Percentiles rank a stretch among this genome's conserved stretches.
Evolutionary conservation across 2,888 invertebrate species (phyloP).

Genomic region (Darwinula stevensoni): DNA sequence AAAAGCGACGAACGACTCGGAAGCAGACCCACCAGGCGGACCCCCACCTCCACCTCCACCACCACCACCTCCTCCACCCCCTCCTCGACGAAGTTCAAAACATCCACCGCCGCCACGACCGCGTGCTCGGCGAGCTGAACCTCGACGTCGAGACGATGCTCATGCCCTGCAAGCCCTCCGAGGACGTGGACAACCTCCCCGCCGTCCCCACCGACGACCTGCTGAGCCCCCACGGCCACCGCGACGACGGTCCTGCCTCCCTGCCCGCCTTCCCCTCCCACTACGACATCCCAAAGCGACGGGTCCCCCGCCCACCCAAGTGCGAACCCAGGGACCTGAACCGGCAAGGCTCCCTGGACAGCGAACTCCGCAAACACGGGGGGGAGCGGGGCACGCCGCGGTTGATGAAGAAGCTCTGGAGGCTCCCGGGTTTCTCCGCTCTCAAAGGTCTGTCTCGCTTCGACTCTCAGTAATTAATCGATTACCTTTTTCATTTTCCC

Average conservation of each 20-base stretch:
- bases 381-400: too few relatives aligned
- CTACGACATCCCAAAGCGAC: too few relatives aligned
- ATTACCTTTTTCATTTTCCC: too few relatives aligned
- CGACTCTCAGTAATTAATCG: too few relatives aligned
- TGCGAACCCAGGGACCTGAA: too few relatives aligned
- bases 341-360: too few relatives aligned
- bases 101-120: slow-evolving; percentile 48
- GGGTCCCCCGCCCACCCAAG: too few relatives aligned
- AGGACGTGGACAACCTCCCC: slow-evolving; percentile 25
- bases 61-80: slow-evolving; percentile 28
- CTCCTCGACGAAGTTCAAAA: slow-evolving; percentile 51
- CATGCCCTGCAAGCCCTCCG: slow-evolving; percentile 27
- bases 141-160: slow-evolving; percentile 65
- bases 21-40: background rate
- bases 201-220: slow-evolving; percentile 39
- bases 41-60: slow-evolving; percentile 37
- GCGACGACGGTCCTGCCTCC: slow-evolving; percentile 23
- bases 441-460: too few relatives aligned
- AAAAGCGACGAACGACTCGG: background rate
- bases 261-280: too few relatives aligned
- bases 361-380: too few relatives aligned
- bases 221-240: slow-evolving; percentile 46
- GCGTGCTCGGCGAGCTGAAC: slow-evolving; percentile 56
- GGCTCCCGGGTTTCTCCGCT: too few relatives aligned
- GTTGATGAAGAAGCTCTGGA: too few relatives aligned